Evolutionary conservation across 2,113 vertebrate species (phyloP).

Genomic region (Callospermophilus lateralis): DNA sequence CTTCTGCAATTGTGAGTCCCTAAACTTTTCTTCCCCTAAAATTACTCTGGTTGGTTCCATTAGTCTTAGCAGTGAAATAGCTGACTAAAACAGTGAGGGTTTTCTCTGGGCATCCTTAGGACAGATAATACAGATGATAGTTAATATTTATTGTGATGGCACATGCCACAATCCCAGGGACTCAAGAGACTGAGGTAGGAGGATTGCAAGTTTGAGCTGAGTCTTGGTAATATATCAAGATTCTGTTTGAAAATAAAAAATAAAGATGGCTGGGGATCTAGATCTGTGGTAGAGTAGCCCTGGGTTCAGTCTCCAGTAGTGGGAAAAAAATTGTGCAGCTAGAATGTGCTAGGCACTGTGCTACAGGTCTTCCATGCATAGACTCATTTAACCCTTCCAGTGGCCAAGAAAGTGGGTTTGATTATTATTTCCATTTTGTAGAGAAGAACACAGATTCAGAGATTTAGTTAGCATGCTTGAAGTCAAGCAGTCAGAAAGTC

Average conservation of each 20-base stretch:
- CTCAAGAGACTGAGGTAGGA: background rate
- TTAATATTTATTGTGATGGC: background rate
- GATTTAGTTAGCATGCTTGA: background rate
- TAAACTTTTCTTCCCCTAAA: no score
- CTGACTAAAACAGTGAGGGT: background rate
- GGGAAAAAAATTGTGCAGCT: background rate
- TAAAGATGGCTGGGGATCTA: background rate
- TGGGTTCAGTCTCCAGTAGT: background rate
- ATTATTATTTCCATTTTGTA: background rate
- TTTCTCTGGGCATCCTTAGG: background rate
- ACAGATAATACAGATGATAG: background rate
- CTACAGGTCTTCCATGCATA: background rate
- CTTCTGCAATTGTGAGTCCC: no score
- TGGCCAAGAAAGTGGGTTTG: background rate
- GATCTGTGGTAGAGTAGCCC: background rate
- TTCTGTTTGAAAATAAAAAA: background rate
- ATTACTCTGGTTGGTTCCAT: no score
- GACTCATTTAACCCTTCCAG: background rate
- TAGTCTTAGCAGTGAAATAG: no score
- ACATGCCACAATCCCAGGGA: background rate
- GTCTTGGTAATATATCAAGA: background rate
- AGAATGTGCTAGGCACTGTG: background rate
- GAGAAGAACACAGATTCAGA: conserved; percentile 12
- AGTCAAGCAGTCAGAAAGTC: background rate
- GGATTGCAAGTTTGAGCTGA: background rate